Percentiles rank a stretch among this genome's conserved stretches.
These are phyloP conservation scores for Torymus tubicola DNA, from an alignment of 2,888 invertebrate species.

Conservation along the genomic window DNA sequence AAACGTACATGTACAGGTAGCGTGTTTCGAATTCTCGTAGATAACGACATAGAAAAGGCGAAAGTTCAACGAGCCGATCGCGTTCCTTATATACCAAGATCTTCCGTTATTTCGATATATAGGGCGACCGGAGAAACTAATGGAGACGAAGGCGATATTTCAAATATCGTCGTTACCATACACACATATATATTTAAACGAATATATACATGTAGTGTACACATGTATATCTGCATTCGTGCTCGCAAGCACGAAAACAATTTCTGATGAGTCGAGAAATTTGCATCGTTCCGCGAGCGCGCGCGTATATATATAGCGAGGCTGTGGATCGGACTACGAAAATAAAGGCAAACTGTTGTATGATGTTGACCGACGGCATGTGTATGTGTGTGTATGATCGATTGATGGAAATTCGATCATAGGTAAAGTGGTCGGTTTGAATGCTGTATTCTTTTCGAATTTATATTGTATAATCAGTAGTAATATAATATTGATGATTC, in stretches of 20 bases:
- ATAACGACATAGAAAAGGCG: no score
- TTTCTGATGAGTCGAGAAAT: slow-evolving; percentile 9
- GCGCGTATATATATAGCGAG: no score
- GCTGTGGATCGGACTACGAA: background rate
- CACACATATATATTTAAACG: no score
- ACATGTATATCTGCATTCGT: no score
- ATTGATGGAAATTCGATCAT: slow-evolving; percentile 1
- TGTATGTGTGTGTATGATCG: background rate
- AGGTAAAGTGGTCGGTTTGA: background rate
- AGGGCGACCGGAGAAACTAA: slow-evolving; percentile 1
- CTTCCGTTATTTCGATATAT: background rate
- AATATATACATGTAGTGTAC: no score
- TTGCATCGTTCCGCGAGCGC: background rate
- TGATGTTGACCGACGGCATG: background rate
- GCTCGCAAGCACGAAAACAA: background rate
- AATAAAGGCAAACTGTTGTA: slow-evolving; percentile 30
- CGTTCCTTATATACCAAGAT: slow-evolving; percentile 7
- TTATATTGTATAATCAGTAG: no score
- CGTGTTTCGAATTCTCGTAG: no score
- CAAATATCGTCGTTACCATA: slow-evolving; percentile 24
- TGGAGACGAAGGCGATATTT: slow-evolving; percentile 24
- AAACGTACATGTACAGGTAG: no score
- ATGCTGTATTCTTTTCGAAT: no score
- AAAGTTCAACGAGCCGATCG: background rate
- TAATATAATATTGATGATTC: no score